Evolutionary conservation across 2,113 vertebrate species (phyloP).

Genomic region (Ammodytes marinus): DNA sequence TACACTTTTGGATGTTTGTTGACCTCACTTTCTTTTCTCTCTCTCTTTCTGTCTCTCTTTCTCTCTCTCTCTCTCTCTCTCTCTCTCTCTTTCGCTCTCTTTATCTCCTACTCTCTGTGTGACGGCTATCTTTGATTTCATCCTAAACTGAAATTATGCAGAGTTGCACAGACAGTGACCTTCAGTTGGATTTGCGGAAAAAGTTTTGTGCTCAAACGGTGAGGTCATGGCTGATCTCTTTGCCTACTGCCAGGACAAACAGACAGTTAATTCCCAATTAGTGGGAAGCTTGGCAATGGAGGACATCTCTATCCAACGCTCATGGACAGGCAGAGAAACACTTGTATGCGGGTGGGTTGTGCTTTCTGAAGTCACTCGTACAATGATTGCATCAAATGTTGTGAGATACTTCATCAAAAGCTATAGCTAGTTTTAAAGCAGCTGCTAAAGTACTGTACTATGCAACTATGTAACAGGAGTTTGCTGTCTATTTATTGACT

Average conservation of each 20-base stretch:
- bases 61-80: neutral
- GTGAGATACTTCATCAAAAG: neutral
- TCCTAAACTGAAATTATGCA: constrained; percentile 1
- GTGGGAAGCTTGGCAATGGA: constrained; percentile 20
- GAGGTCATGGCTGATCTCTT: constrained; percentile 1
- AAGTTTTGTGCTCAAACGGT: constrained; percentile 59
- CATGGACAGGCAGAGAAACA: constrained; percentile 12
- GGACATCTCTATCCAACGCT: constrained; percentile 18
- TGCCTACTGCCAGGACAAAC: constrained; percentile 62
- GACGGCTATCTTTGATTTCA: constrained; percentile 35
- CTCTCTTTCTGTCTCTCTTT: constrained; percentile 21
- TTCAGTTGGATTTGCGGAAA: constrained; percentile 54
- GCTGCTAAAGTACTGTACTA: neutral
- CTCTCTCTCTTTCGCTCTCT: neutral
- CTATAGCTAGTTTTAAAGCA: neutral
- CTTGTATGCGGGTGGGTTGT: neutral
- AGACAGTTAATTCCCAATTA: constrained; percentile 65
- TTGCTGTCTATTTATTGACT: too few relatives aligned
- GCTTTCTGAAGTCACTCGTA: neutral
- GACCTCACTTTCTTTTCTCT: constrained; percentile 37
- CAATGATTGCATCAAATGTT: neutral
- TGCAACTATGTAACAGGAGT: too few relatives aligned
- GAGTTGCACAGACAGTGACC: constrained; percentile 56
- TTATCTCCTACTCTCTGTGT: neutral
- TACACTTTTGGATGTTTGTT: constrained; percentile 30